A percentile compares a stretch with the other conserved stretches of the same genome.
phyloP scores from a whole-genome alignment of 2,888 invertebrate species.

The Phoenoteleia sp. region DNA sequence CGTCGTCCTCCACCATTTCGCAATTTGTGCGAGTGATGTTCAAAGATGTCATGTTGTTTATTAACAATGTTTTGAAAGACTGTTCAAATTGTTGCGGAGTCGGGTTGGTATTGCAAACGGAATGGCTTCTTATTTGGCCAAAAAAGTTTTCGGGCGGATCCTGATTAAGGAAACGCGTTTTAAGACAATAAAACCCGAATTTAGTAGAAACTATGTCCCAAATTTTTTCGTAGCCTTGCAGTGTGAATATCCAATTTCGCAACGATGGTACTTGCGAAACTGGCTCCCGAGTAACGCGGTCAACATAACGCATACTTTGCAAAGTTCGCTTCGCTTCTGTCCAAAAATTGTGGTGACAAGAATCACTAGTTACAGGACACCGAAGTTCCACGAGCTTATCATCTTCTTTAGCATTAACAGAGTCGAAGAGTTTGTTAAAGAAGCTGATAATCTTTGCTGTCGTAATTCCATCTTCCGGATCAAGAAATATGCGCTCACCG shows the following conservation, averaged over 20 bases:
- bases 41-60: neutral
- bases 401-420: neutral
- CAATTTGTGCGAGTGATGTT: neutral
- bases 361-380: neutral
- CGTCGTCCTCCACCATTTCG: neutral
- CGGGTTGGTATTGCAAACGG: neutral
- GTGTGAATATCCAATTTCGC: slow-evolving; percentile 12
- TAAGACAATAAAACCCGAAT: neutral
- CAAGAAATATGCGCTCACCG: neutral
- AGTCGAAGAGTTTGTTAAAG: slow-evolving; percentile 27
- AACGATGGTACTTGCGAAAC: neutral
- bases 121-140: neutral
- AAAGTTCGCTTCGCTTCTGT: neutral
- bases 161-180: neutral
- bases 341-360: slow-evolving; percentile 3
- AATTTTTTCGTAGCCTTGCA: slow-evolving; percentile 10
- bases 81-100: neutral
- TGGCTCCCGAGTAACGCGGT: neutral
- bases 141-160: neutral
- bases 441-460: neutral
- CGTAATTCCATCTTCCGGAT: neutral
- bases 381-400: neutral
- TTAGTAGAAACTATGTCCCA: neutral
- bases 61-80: neutral
- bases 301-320: neutral